A percentile compares a stretch with the other conserved stretches of the same genome.
Evolutionary conservation across 2,797 vertebrate species (phyloP).

Genomic region (Astyanax mexicanus): DNA sequence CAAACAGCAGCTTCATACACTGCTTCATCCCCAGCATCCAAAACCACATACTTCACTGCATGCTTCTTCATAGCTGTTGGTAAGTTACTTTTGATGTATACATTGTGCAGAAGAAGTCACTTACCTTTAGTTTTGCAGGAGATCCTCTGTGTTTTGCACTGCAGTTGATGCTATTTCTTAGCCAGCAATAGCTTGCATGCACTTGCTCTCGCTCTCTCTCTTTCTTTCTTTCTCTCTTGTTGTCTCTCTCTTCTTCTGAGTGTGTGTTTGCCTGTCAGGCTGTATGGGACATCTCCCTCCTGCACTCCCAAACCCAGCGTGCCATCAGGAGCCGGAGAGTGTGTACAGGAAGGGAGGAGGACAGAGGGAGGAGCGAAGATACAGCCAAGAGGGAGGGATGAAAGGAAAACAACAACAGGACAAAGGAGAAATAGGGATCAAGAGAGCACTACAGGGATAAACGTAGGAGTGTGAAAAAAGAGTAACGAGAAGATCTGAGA

Average conservation of each 20-base stretch:
- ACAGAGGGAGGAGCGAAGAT: slow-evolving; percentile 49
- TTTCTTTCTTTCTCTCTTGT: slow-evolving; percentile 26
- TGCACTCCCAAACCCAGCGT: slow-evolving; percentile 47
- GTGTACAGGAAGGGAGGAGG: slow-evolving; percentile 36
- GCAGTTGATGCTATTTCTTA: slow-evolving; percentile 32
- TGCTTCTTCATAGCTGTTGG: neutral
- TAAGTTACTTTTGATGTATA: neutral
- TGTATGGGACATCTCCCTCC: slow-evolving; percentile 44
- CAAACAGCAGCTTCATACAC: neutral
- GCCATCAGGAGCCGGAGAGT: slow-evolving; percentile 35
- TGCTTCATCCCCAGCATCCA: neutral
- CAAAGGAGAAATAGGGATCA: slow-evolving; percentile 28
- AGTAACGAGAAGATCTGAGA: neutral
- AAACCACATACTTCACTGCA: neutral
- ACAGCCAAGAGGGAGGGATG: slow-evolving; percentile 50
- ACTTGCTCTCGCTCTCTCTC: slow-evolving; percentile 25
- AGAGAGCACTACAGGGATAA: slow-evolving; percentile 7
- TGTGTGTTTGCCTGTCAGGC: slow-evolving; percentile 41
- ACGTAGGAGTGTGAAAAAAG: neutral
- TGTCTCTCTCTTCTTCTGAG: slow-evolving; percentile 19
- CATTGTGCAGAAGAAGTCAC: slow-evolving; percentile 9
- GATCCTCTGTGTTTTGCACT: slow-evolving; percentile 20
- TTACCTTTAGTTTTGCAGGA: slow-evolving; percentile 47
- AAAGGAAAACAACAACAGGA: slow-evolving; percentile 51
- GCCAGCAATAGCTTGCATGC: slow-evolving; percentile 4